These are phyloP conservation scores for Scolopax mira DNA, from an alignment of 2,113 vertebrate species.

Conservation along the genomic window DNA sequence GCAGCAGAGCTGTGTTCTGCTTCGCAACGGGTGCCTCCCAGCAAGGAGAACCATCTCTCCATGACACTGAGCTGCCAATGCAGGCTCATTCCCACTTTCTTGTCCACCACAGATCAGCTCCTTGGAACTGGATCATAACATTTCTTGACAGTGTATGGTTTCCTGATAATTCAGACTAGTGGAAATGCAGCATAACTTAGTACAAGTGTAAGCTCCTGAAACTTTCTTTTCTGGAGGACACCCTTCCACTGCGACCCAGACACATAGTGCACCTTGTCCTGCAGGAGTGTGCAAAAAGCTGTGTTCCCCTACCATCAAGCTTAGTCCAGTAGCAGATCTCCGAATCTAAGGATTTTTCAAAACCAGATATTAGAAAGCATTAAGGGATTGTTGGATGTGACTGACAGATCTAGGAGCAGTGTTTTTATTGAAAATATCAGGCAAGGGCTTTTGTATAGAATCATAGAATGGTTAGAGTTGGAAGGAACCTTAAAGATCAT, in stretches of 20 bases:
- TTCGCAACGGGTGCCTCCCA: fast-evolving
- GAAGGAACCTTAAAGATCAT: no score
- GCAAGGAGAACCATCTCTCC: neutral
- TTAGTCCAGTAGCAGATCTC: neutral
- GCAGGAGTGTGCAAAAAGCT: neutral
- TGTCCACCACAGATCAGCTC: fast-evolving
- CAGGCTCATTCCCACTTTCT: neutral
- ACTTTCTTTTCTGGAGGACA: neutral
- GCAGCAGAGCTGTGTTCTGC: fast-evolving
- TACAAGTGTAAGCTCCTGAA: neutral
- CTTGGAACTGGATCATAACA: neutral
- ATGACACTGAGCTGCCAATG: neutral
- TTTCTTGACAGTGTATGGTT: neutral
- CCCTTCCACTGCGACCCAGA: neutral
- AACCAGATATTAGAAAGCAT: neutral
- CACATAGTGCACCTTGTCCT: fast-evolving
- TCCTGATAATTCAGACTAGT: neutral
- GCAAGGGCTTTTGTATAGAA: neutral
- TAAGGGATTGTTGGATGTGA: neutral
- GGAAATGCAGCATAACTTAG: neutral
- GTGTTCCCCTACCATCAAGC: neutral
- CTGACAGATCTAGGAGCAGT: neutral
- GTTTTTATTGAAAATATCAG: neutral
- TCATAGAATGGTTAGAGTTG: no score
- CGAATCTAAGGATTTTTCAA: neutral